Conservation (phyloP, 2,797 vertebrate genomes). For the Macropodus opercularis region DNA sequence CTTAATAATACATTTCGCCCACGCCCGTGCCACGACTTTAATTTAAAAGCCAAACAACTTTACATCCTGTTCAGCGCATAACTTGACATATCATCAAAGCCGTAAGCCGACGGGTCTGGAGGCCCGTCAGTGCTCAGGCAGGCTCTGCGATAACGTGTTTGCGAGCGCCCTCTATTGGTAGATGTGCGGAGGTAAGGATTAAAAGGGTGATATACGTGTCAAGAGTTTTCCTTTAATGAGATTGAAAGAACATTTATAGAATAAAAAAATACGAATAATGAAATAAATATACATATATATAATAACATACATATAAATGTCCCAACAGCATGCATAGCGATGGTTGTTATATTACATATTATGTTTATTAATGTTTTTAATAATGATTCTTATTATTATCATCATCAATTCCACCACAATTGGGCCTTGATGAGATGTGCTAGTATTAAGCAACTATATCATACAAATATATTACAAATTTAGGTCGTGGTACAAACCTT, state of each 20-base stretch:
- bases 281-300: too few species aligned
- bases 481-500: not conserved
- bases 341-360: too few species aligned
- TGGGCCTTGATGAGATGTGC: too few species aligned
- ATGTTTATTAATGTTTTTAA: too few species aligned
- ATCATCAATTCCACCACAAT: too few species aligned
- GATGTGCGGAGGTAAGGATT: constrained; percentile 1
- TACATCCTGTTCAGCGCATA: constrained; percentile 6
- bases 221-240: not conserved
- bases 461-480: too few species aligned
- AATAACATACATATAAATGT: too few species aligned
- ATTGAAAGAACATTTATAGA: not conserved
- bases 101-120: constrained; percentile 47
- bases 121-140: constrained; percentile 32
- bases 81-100: constrained; percentile 31
- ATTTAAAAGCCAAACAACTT: not conserved
- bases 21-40: not conserved
- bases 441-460: too few species aligned
- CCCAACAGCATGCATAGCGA: too few species aligned
- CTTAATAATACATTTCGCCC: accelerated
- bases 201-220: not conserved
- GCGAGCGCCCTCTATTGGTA: constrained; percentile 65
- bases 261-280: too few species aligned
- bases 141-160: constrained; percentile 39
- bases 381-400: too few species aligned